Evolutionary conservation across 2,113 vertebrate species (phyloP).

Genomic region (Sclerurus mexicanus): DNA sequence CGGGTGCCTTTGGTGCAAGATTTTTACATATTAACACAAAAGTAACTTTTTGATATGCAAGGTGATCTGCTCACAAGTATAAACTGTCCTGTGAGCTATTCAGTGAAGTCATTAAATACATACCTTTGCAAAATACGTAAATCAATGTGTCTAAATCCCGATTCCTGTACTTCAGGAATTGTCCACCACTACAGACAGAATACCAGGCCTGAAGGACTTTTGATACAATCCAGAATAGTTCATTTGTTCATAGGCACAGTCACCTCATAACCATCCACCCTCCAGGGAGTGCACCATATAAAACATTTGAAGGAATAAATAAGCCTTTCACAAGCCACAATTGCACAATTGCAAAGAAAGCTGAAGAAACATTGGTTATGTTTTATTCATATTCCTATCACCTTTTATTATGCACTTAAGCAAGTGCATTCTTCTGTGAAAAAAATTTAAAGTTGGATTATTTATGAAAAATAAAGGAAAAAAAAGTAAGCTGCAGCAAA

Average conservation of each 20-base stretch:
- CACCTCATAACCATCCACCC: fast-evolving
- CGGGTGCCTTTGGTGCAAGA: neutral
- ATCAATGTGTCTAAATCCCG: neutral
- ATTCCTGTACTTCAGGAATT: neutral
- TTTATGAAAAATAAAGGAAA: neutral
- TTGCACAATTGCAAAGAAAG: neutral
- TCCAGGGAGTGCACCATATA: neutral
- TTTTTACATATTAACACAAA: neutral
- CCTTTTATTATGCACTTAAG: neutral
- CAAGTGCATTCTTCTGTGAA: neutral
- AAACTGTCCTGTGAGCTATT: neutral
- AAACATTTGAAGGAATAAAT: neutral
- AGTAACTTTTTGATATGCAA: neutral
- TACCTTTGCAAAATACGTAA: neutral
- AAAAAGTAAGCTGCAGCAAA: neutral
- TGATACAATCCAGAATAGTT: neutral
- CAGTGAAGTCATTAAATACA: neutral
- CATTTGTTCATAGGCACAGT: neutral
- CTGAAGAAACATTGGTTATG: neutral
- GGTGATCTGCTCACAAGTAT: neutral
- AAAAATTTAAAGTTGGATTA: neutral
- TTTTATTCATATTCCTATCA: neutral
- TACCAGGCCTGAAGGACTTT: neutral
- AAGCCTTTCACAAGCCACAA: neutral
- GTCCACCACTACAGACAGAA: neutral